phyloP scores from a whole-genome alignment of 2,797 vertebrate species.

The Alauda arvensis region DNA sequence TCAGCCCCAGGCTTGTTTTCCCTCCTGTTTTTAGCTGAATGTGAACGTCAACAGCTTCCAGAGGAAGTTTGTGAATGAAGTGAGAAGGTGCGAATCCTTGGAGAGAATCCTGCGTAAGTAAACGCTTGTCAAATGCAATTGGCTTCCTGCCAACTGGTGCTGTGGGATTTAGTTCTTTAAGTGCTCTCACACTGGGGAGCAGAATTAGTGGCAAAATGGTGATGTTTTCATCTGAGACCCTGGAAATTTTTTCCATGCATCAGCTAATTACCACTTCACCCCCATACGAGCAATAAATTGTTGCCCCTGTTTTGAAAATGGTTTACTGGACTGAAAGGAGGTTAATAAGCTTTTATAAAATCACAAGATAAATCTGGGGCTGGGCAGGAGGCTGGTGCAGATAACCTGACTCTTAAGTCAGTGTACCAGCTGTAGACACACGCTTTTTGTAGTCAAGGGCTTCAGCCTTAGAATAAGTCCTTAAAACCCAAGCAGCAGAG shows the following conservation, averaged over 20 bases:
- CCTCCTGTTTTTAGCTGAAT: slow-evolving; percentile 70
- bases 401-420: neutral
- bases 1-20: slow-evolving; percentile 17
- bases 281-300: slow-evolving; percentile 14
- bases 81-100: slow-evolving; percentile 78
- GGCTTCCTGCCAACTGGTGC: neutral
- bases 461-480: neutral
- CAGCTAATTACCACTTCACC: slow-evolving; percentile 7
- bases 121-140: neutral
- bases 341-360: neutral
- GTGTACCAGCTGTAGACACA: neutral
- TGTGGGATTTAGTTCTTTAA: slow-evolving; percentile 43
- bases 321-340: neutral
- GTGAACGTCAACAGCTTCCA: slow-evolving; percentile 76
- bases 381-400: neutral
- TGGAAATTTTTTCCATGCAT: neutral
- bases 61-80: slow-evolving; percentile 81
- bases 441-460: neutral
- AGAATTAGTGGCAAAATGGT: slow-evolving; percentile 18
- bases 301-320: slow-evolving; percentile 10
- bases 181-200: slow-evolving; percentile 6
- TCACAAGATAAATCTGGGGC: neutral
- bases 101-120: slow-evolving; percentile 80
- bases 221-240: slow-evolving; percentile 23
- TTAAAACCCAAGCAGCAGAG: neutral